Evolutionary conservation across 2,797 vertebrate species (phyloP).

Genomic region (Pseudomugil gertrudae): DNA sequence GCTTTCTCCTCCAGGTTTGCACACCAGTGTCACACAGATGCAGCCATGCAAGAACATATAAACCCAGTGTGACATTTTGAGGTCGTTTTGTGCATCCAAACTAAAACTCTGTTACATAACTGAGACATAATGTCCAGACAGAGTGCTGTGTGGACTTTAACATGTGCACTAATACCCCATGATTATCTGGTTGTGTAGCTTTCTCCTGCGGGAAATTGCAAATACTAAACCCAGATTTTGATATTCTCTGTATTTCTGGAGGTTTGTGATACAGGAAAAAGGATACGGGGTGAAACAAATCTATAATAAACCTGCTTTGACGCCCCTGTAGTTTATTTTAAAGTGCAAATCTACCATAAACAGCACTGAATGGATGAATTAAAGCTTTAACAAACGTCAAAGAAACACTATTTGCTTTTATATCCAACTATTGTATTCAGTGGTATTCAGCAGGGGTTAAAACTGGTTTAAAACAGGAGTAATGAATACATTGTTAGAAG

Average conservation of each 20-base stretch:
- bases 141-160: conserved; percentile 11
- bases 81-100: conserved; percentile 62
- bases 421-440: neutral
- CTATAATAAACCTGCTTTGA: conserved; percentile 42
- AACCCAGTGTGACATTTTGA: conserved; percentile 73
- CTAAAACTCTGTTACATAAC: conserved; percentile 69
- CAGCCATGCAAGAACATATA: conserved; percentile 31
- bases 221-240: neutral
- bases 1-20: conserved; percentile 26
- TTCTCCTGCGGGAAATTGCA: neutral
- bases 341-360: conserved; percentile 31
- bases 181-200: conserved; percentile 18
- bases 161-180: conserved; percentile 19
- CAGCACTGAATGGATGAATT: conserved; percentile 28
- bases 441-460: neutral
- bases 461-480: neutral
- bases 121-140: conserved; percentile 49
- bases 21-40: conserved; percentile 22
- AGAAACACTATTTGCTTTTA: neutral
- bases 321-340: conserved; percentile 58
- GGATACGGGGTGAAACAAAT: conserved; percentile 32
- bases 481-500: neutral
- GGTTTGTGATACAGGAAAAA: neutral
- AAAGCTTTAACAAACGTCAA: conserved; percentile 7
- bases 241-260: neutral